Base-by-base conservation (phyloP, 2,797 vertebrate genomes). In the Lepidocolaptes lacrymiger region DNA sequence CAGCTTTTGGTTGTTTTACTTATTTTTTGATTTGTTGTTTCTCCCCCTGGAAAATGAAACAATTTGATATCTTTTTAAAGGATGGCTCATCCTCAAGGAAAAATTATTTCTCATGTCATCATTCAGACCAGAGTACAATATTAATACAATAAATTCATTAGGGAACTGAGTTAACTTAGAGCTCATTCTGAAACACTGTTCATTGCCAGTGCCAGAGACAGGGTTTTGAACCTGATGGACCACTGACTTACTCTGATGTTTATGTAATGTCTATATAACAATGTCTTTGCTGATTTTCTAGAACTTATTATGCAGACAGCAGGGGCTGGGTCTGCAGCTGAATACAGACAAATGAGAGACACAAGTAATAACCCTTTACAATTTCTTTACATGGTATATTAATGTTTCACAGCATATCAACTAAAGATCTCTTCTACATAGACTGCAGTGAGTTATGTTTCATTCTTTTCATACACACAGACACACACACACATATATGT, bases 251-350 rank as follows among this genome's bases (percentile, higher is more conserved):
- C 91, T 94, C 48, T 75, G 89, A 37, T 41, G 44, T 66, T 30
- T 39, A 3, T n/a, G 20, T 36, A 74, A 43, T n/a, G 54, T 91
- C 76, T 69, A n/a, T 61, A 73, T 74, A 89, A 81, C 32, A 76
- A 58, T 12, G 27, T 28, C 52, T 93, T 95, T 93, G 63, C 55
- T 79, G 84, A 93, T 89, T 76, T 71, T 91, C 84, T 94, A 63
- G 61, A 83, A 32, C 37, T 88, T 90, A 73, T 36, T 72, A 82
- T 36, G 79, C 52, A 88, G 73, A 80, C 10, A 90, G 37, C 18
- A 85, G 32, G 61, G 43, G 27, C 48, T 67, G 37, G n/a, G 9
- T 93, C 52, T 88, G 56, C 88, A 93, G 92, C 72, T 94, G 95
- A 92, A 96, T 71, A 84, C 4, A 69, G 46, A 44, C 24, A 83